Evolutionary conservation across 2,797 vertebrate species (phyloP).

Genomic region (Saxicola maurus): DNA sequence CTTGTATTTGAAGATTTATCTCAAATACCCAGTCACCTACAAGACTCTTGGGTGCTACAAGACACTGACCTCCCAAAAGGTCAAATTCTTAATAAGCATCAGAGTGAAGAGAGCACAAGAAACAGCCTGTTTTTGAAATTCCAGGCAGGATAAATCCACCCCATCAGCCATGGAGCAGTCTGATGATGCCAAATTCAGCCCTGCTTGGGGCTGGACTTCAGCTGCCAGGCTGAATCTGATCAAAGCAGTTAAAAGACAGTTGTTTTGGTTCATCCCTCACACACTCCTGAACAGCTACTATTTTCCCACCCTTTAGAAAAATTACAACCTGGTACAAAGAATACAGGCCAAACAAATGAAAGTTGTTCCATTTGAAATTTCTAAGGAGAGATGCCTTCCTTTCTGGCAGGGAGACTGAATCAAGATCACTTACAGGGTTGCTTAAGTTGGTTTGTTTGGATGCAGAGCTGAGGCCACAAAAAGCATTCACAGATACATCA

Average conservation of each 20-base stretch:
- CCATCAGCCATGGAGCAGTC: neutral
- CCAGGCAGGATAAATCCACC: neutral
- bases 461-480: neutral
- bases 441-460: neutral
- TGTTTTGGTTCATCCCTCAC: neutral
- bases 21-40: neutral
- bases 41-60: neutral
- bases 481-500: neutral
- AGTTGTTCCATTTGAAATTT: neutral
- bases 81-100: conserved; percentile 56
- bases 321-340: neutral
- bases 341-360: neutral
- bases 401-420: neutral
- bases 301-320: neutral
- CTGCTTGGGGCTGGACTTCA: neutral
- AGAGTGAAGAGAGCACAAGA: conserved; percentile 31
- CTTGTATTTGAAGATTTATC: neutral
- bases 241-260: neutral
- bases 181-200: neutral
- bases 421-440: neutral
- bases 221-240: neutral
- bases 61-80: conserved; percentile 27
- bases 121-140: conserved; percentile 24
- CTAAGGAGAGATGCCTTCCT: neutral
- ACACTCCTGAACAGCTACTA: neutral